Base-by-base conservation (phyloP, 2,888 invertebrate genomes). In the Rhorus exstirpatorius region DNA sequence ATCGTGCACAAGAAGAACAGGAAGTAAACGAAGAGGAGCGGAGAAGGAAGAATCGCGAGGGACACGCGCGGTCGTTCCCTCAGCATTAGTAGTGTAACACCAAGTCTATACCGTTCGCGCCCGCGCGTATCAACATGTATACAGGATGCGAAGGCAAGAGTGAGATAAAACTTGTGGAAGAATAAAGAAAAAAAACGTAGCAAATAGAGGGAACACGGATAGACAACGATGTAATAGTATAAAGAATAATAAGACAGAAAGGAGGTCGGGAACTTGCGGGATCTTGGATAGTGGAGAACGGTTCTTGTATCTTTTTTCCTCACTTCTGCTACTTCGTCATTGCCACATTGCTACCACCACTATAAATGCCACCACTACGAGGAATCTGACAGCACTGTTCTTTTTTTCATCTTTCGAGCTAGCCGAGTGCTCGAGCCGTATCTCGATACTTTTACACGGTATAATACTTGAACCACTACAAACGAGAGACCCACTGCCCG, bases 11-110 rank as follows among this genome's bases (percentile, higher is more conserved):
- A 83, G 80, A 83, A 77, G 79, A 84, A 82, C 75, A 72, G 76
- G 82, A 79, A 79, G 84, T 79, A 61, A 90, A 92, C 86, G 89
- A 77, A 67, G 85, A 84, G 88, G 86, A 51, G 74, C 63, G 53
- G 72, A 74, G 58, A 61, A 83, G 75, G 77, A 79, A 65, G 71
- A 79, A 65, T 55, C 75, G 78, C 55, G 82, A 65, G 77, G 71
- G 55, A 58, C 60, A 44, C 68, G 79, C 79, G 79, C 81, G 67
- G 55, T 72, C 51, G 65, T 81, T 49, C 79, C 65, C 75, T 55
- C 75, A 38, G 35, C 46, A 24, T 14, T 46, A 26, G 35, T 6
- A 55, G 68, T 70, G 70, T 60, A 38, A 70, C 68, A 67, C 75
- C 70, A 44, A 71, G 65, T 70, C 49, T 41, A 14, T 19, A 53